Conservation (phyloP, 2,797 vertebrate species). For the Protosalanx chinensis region DNA sequence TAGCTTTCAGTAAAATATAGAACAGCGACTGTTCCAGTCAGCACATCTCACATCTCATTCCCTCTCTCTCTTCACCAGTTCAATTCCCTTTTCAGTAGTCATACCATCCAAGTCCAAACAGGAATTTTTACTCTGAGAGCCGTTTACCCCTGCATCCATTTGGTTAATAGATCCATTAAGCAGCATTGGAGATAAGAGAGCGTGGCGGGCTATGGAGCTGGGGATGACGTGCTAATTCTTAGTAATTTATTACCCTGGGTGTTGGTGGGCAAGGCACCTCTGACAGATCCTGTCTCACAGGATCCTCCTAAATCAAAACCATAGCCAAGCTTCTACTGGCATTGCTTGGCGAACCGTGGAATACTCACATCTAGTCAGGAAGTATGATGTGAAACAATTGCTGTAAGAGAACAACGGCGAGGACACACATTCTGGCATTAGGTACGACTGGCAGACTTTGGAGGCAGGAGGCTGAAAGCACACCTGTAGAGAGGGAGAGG, state of each 20-base stretch:
- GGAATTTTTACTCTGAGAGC: constrained; percentile 46
- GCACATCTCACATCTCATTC: constrained; percentile 15
- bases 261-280: constrained; percentile 57
- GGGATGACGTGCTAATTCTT: constrained; percentile 73
- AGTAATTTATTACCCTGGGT: constrained; percentile 72
- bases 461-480: constrained; percentile 69
- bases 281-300: constrained; percentile 65
- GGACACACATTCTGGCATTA: constrained; percentile 42
- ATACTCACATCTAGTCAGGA: constrained; percentile 61
- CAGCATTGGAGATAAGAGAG: constrained; percentile 43
- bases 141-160: constrained; percentile 62
- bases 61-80: neutral
- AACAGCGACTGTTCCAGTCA: neutral
- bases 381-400: constrained; percentile 67
- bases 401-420: constrained; percentile 61
- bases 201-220: constrained; percentile 47
- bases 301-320: constrained; percentile 45
- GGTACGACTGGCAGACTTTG: constrained; percentile 51
- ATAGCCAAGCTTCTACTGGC: constrained; percentile 54
- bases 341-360: constrained; percentile 50
- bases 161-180: constrained; percentile 78
- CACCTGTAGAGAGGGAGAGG: constrained; percentile 71
- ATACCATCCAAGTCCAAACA: constrained; percentile 21
- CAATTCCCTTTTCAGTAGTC: neutral
- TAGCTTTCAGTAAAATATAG: constrained; percentile 27